These are phyloP conservation scores for Gnathonemus longibarbis DNA, from an alignment of 2,113 vertebrate species.

Conservation along the genomic window DNA sequence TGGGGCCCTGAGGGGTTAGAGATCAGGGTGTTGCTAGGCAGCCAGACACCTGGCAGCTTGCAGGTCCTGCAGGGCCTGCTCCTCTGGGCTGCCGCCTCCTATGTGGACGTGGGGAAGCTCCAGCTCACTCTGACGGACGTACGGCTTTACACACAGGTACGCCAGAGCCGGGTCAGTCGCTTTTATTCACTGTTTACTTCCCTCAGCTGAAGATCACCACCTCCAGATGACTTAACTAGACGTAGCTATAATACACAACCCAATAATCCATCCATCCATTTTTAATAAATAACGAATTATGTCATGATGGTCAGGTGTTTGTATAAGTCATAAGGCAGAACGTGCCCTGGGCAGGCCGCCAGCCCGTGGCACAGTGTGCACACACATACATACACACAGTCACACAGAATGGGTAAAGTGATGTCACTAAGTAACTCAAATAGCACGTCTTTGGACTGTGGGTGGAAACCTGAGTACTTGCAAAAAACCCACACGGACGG, in stretches of 20 bases:
- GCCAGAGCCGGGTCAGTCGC: background rate
- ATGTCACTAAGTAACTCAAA: background rate
- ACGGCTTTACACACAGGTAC: constrained; percentile 34
- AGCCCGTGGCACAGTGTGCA: background rate
- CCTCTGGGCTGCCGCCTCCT: constrained; percentile 39
- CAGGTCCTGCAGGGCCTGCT: constrained; percentile 34
- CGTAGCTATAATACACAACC: background rate
- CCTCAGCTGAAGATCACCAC: background rate
- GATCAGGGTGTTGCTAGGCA: constrained; percentile 8
- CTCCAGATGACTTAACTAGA: background rate
- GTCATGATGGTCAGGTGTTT: background rate
- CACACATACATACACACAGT: background rate
- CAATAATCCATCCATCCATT: background rate
- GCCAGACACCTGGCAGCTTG: background rate
- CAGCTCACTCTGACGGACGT: constrained; percentile 17
- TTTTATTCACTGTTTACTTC: background rate
- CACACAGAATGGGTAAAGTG: background rate
- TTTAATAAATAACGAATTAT: background rate
- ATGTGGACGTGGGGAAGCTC: constrained; percentile 8
- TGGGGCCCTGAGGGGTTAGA: background rate
- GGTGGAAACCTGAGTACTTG: background rate
- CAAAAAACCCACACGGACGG: background rate
- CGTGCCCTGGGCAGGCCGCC: background rate
- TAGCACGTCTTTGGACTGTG: background rate
- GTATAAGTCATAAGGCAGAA: background rate